Conservation (phyloP, 2,113 vertebrate genomes). For the Cavia aperea region DNA sequence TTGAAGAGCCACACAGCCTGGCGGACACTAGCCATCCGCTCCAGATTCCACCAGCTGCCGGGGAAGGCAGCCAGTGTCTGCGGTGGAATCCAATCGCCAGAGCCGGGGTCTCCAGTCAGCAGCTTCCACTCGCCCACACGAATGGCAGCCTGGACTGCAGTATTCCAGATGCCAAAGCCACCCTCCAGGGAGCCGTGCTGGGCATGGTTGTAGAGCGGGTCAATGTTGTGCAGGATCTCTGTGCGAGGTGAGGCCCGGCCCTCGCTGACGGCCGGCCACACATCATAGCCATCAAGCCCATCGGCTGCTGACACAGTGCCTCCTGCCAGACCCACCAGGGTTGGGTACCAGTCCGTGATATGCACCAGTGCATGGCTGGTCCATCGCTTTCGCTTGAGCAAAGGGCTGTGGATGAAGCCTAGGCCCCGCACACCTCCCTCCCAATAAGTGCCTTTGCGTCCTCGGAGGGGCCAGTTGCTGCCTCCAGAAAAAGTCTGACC, state of each 20-base stretch:
- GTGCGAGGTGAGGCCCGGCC: constrained; percentile 87
- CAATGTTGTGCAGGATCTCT: constrained; percentile 96
- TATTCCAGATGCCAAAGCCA: constrained; percentile 93
- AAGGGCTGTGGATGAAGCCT: constrained; percentile 95
- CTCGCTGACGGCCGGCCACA: constrained; percentile 93
- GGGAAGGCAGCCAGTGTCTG: constrained; percentile 91
- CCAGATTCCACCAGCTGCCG: constrained; percentile 92
- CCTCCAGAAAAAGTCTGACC: constrained; percentile 95
- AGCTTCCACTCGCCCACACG: constrained; percentile 95
- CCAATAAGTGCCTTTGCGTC: constrained; percentile 98
- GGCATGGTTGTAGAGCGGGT: constrained; percentile 91
- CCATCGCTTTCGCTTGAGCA: constrained; percentile 85
- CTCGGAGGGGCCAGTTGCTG: constrained; percentile 95
- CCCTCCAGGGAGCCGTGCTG: constrained; percentile 86
- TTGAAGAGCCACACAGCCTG: constrained; percentile 96
- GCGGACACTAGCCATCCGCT: constrained; percentile 82
- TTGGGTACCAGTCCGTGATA: constrained; percentile 98
- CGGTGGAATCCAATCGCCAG: constrained; percentile 94
- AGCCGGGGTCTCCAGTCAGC: constrained; percentile 93
- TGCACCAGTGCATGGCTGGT: constrained; percentile 90
- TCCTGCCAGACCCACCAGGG: constrained; percentile 87
- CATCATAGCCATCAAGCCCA: constrained; percentile 87
- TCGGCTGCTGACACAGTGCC: constrained; percentile 82
- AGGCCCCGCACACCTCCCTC: constrained; percentile 93
- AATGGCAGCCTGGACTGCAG: constrained; percentile 91